Evolutionary conservation across 1,140 invertebrate species (phyloP), one percentile per base, ranked within the genome.

Genomic region (Acromyrmex heyeri): DNA sequence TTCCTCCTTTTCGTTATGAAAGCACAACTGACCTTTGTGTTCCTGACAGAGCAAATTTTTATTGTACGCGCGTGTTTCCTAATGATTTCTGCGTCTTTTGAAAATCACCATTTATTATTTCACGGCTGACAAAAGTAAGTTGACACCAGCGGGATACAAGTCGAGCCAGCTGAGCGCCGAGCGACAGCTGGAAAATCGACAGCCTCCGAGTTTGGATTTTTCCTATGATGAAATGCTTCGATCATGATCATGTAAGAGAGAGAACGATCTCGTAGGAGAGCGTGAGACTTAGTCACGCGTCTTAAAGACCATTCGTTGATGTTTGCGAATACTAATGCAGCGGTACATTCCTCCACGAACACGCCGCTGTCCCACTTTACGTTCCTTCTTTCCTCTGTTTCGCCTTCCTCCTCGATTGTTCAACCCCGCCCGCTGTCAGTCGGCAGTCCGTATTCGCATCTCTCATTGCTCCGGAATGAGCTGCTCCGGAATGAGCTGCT

Each of bases 321-420:
- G 21, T 24, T 61, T 34, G n/a, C 73, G 6, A 59, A 14, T 77
- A 53, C 27, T 78, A 65, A 78, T 30, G 27, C 53, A 24, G 1
- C 21, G n/a, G n/a, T 34, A 38, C 64, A 70, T 81, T 81, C 65
- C 67, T 70, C 50, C 78, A 21, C 78, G 65, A 81, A 70, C 64
- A 70, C 5, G 21, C 30, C 64, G 64, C 30, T 64, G 50, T 81
- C 10, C 78, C 65, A 81, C 78, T 81, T 81, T 55, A 27, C 50
- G 65, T 44, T 59, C 21, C 30, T 57, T 24, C 53, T 81, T 61
- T 64, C 18, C 59, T 57, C 30, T 16, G 2, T 81, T 48, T 61
- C n/a, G 44, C n/a, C 14, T 69, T 67, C 14, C 77, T 18, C 6
- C 38, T 21, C 21, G 75, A 10, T 18, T 48, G 8, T 64, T 70